A percentile compares a stretch with the other conserved stretches of the same genome.
These are phyloP conservation scores for Nemotelus nigrinus DNA, from an alignment of 2,888 invertebrate species.

Conservation along the genomic window DNA sequence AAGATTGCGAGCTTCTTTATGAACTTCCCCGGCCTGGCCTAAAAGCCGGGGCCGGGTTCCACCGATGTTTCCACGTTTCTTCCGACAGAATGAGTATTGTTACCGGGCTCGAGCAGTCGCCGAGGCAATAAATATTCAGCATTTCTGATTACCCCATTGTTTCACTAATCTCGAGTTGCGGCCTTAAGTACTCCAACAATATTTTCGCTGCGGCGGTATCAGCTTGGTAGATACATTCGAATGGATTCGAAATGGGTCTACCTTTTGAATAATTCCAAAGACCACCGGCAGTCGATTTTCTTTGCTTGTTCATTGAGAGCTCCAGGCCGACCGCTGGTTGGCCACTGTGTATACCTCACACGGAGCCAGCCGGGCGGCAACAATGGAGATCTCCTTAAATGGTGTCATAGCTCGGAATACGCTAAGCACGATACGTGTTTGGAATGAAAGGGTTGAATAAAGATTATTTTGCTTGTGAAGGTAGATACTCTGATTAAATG, in stretches of 20 bases:
- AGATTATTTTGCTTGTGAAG: neutral
- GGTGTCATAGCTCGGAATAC: slow-evolving; percentile 45
- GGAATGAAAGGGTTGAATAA: slow-evolving; percentile 5
- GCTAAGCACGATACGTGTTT: slow-evolving; percentile 19
- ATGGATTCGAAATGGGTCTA: slow-evolving; percentile 26
- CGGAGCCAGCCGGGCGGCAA: slow-evolving; percentile 39
- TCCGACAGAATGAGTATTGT: slow-evolving; percentile 42
- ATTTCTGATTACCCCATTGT: slow-evolving; percentile 50
- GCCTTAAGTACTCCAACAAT: slow-evolving; percentile 7
- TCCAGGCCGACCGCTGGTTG: too few species aligned
- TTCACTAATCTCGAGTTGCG: slow-evolving; percentile 36
- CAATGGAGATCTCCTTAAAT: slow-evolving; percentile 49
- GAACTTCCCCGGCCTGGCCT: neutral
- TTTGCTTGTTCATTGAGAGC: slow-evolving; percentile 1
- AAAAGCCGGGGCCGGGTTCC: neutral
- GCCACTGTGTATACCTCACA: slow-evolving; percentile 42
- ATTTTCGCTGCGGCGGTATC: slow-evolving; percentile 23
- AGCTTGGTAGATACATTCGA: too few species aligned
- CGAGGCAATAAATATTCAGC: slow-evolving; percentile 46
- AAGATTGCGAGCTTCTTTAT: slow-evolving; percentile 33
- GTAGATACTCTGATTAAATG: too few species aligned
- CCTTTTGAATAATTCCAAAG: slow-evolving; percentile 47
- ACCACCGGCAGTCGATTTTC: slow-evolving; percentile 38
- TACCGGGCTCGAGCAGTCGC: neutral
- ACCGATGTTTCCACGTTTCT: neutral